Evolutionary conservation across 1,140 invertebrate genomes (phyloP).

Genomic region (Caenorhabditis briggsae): DNA sequence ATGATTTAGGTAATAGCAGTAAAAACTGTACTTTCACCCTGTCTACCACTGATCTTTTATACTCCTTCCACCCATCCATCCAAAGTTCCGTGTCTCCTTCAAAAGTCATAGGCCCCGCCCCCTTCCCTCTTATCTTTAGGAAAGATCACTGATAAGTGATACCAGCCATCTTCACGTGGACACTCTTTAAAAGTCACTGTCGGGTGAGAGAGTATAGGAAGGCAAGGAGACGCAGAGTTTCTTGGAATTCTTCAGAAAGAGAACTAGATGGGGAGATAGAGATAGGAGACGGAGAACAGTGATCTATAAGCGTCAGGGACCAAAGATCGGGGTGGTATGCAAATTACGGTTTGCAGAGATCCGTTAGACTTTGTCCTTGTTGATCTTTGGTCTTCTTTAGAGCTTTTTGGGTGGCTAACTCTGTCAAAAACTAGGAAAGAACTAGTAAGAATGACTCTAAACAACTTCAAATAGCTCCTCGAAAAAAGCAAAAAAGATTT

Average conservation of each 20-base stretch:
- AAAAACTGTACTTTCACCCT: background rate
- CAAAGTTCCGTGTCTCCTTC: background rate
- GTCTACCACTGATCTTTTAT: background rate
- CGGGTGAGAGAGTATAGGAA: background rate
- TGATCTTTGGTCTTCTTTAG: too few relatives aligned
- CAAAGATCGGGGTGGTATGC: constrained; percentile 4
- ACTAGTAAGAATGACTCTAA: too few relatives aligned
- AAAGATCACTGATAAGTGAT: constrained; percentile 43
- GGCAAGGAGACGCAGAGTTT: constrained; percentile 18
- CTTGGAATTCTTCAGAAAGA: background rate
- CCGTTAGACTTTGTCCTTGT: too few relatives aligned
- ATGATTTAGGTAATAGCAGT: background rate
- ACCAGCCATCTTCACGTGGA: constrained; percentile 10
- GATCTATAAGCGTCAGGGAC: constrained; percentile 14
- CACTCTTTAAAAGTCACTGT: constrained; percentile 36
- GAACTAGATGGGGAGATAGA: background rate
- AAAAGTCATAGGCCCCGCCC: constrained; percentile 48
- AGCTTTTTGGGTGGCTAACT: too few relatives aligned
- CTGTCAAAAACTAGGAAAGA: too few relatives aligned
- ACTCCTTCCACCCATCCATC: background rate
- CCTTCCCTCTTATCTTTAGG: background rate
- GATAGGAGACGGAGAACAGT: background rate
- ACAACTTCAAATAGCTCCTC: too few relatives aligned
- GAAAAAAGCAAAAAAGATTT: too few relatives aligned
- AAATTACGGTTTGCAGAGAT: background rate